Conservation (phyloP, 2,888 invertebrate genomes). For the Diplazon laetatorius region DNA sequence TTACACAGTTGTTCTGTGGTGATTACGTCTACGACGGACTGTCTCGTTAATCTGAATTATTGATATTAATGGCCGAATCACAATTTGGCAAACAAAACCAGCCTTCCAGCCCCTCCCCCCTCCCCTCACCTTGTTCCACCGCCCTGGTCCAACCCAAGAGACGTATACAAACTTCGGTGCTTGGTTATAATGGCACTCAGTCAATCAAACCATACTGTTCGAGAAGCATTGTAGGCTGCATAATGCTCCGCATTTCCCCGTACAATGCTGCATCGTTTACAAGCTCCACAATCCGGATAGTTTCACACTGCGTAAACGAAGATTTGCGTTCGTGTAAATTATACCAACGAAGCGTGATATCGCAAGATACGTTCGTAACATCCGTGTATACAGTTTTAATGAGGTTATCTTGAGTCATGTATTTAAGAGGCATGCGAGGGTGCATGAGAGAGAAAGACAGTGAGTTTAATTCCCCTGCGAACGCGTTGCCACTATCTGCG, state of each 20-base stretch:
- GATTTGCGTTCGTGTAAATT: constrained; percentile 44
- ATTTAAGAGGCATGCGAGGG: constrained; percentile 31
- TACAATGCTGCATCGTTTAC: constrained; percentile 1
- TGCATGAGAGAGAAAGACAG: constrained; percentile 10
- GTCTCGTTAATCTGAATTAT: constrained; percentile 54
- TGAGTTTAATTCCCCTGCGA: background rate
- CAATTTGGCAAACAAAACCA: constrained; percentile 52
- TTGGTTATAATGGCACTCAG: constrained; percentile 54
- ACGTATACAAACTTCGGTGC: constrained; percentile 50
- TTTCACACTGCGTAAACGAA: constrained; percentile 22
- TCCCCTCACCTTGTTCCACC: no score
- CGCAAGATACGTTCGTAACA: constrained; percentile 48
- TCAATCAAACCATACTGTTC: constrained; percentile 51
- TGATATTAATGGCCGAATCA: constrained; percentile 60
- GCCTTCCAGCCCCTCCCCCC: background rate
- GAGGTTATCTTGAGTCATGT: constrained; percentile 43
- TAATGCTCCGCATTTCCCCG: constrained; percentile 1
- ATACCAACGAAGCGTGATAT: constrained; percentile 60
- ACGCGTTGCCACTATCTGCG: background rate
- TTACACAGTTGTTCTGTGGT: no score
- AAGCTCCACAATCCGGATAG: constrained; percentile 11
- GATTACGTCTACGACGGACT: no score
- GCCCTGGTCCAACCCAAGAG: no score
- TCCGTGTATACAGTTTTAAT: constrained; percentile 49
- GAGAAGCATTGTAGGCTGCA: constrained; percentile 25